Evolutionary conservation across 1,140 invertebrate genomes (phyloP).

Genomic region (Euwallacea fornicatus): DNA sequence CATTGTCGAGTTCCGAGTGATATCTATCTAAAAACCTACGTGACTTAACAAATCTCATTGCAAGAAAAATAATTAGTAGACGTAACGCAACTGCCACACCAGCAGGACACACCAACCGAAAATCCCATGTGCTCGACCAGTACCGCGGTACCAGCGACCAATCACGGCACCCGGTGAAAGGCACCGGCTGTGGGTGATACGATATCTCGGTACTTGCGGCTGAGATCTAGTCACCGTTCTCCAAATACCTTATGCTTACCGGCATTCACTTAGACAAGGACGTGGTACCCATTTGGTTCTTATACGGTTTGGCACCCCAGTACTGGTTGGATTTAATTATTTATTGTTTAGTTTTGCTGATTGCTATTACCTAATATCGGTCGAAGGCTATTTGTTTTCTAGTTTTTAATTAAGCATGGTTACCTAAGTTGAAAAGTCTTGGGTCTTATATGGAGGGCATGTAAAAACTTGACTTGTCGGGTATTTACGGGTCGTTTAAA

Average conservation of each 20-base stretch:
- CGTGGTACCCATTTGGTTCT: slow-evolving; percentile 29
- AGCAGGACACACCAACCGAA: slow-evolving; percentile 26
- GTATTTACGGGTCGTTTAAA: no score
- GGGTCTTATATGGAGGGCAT: no score
- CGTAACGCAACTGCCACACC: slow-evolving; percentile 24
- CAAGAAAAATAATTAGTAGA: slow-evolving; percentile 2
- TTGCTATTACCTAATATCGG: background rate
- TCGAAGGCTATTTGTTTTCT: no score
- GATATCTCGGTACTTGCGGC: slow-evolving; percentile 31
- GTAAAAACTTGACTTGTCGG: no score
- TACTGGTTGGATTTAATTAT: background rate
- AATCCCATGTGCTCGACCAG: background rate
- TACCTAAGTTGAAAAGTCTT: no score
- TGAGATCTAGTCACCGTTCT: slow-evolving; percentile 24
- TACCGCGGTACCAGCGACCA: background rate
- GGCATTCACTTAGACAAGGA: slow-evolving; percentile 35
- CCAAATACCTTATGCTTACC: slow-evolving; percentile 33
- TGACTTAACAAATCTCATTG: slow-evolving; percentile 12
- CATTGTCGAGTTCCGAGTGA: slow-evolving; percentile 17
- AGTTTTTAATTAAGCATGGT: no score
- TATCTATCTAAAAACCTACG: slow-evolving; percentile 17
- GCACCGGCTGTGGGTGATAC: slow-evolving; percentile 22
- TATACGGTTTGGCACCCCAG: slow-evolving; percentile 7
- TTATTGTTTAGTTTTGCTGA: background rate
- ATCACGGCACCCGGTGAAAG: slow-evolving; percentile 24